Base-by-base conservation (phyloP, 2,113 vertebrate genomes). In the Oreocharis arfaki region DNA sequence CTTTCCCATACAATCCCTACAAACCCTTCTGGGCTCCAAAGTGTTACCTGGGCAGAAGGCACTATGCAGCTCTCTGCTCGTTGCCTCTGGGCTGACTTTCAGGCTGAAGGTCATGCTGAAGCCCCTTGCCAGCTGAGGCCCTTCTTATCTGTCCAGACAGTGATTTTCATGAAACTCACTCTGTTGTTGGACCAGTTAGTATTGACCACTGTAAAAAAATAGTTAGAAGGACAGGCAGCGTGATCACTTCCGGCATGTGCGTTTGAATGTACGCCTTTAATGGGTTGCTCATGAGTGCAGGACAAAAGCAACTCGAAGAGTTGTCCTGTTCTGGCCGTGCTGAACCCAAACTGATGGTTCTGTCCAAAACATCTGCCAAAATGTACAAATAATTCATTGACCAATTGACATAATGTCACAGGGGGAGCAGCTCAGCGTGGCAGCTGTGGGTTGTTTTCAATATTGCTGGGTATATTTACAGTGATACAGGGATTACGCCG, bases 11-110 rank as follows among this genome's bases (percentile, higher is more conserved):
- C 6, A 44, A 30, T 56, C 55, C 7, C 14, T 60, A 16, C 18
- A 30, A 20, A 37, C 20, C 15, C 33, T 63, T 32, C 26, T 71
- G 26, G 17, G 17, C 16, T 87, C 27, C 17, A 3, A 5, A 18
- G 14, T 6, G 9, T 64, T 73, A 4, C 22, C 32, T 87, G 67
- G 52, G 28, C 22, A 15, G 23, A 46, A 69, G 49, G 21, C 5
- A 2, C 30, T 16, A 2, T 0, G 0, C 39, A 33, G 32, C 47
- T 55, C 22, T n/a, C 28, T 84, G 24, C n/a, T 13, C 24, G 33
- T 46, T 69, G 15, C 32, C 32, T 23, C 0, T 27, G 11, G 18
- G 2, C 46, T 75, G 46, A 7, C 37, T n/a, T 65, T 3, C 17
- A 69, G 35, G 23, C 16, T 50, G 30, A 39, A 61, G 27, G 32